Evolutionary conservation across 2,797 vertebrate genomes (phyloP).

Genomic region (Pachyuromys duprasi): DNA sequence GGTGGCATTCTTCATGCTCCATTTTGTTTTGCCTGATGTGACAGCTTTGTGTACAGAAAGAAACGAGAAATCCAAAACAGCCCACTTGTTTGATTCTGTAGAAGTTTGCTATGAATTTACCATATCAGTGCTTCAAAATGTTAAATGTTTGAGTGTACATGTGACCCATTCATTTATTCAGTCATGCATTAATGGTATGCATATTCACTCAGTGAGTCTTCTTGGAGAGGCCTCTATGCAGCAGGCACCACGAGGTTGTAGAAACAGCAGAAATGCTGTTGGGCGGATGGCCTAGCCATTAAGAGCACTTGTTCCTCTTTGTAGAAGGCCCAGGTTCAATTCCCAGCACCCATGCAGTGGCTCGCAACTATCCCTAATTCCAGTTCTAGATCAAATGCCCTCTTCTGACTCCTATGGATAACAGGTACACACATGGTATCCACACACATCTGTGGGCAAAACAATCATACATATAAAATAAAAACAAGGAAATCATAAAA

Average conservation of each 20-base stretch:
- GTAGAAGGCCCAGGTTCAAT: neutral
- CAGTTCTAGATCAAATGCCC: neutral
- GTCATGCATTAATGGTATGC: neutral
- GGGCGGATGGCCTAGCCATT: neutral
- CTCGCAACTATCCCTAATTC: neutral
- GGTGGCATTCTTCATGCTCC: neutral
- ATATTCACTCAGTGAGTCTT: neutral
- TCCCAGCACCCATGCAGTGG: neutral
- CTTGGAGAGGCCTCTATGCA: neutral
- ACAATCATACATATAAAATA: neutral
- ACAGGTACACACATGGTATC: neutral
- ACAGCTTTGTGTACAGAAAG: neutral
- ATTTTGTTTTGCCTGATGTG: neutral
- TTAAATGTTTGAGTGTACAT: neutral
- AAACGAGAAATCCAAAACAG: neutral
- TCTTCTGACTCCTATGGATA: neutral
- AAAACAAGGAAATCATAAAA: neutral
- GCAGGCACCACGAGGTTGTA: neutral
- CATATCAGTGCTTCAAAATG: neutral
- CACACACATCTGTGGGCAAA: neutral
- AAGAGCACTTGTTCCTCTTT: neutral
- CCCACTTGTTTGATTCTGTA: neutral
- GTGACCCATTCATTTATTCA: neutral
- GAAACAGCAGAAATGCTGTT: neutral
- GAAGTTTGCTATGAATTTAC: conserved; percentile 37